Conservation (phyloP, 2,888 invertebrate genomes). For the Melanostoma scalare region DNA sequence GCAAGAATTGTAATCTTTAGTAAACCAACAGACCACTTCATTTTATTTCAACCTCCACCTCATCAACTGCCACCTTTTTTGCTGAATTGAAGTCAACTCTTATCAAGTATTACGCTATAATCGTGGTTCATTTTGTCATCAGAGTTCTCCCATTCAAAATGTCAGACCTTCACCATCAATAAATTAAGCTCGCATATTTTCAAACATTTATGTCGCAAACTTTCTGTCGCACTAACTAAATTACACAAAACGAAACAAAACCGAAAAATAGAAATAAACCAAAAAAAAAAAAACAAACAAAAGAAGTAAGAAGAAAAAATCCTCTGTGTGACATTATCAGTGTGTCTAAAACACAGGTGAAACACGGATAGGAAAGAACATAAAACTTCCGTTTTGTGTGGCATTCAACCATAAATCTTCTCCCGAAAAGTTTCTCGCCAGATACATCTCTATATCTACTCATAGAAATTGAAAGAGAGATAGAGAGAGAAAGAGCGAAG, state of each 20-base stretch:
- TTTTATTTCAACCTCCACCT: no score
- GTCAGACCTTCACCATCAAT: conserved; percentile 49
- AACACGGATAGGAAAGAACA: conserved; percentile 72
- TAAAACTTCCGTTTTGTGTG: conserved; percentile 73
- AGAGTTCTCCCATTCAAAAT: conserved; percentile 1
- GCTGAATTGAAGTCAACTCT: no score
- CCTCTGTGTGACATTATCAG: conserved; percentile 67
- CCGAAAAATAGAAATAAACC: not conserved
- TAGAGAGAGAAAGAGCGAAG: conserved; percentile 7
- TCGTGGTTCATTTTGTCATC: no score
- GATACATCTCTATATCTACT: conserved; percentile 27
- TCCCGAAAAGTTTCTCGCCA: conserved; percentile 62
- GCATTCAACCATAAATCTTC: conserved; percentile 71
- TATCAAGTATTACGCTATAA: no score
- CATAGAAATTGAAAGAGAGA: not conserved
- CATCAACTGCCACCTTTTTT: no score
- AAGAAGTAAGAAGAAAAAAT: conserved; percentile 24
- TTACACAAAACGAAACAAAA: conserved; percentile 1
- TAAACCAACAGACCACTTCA: no score
- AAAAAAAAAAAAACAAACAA: not conserved
- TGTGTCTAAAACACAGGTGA: conserved; percentile 71
- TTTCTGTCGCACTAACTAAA: conserved; percentile 53
- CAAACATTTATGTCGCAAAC: conserved; percentile 55
- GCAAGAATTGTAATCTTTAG: no score
- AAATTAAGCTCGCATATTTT: conserved; percentile 67